phyloP scores from a whole-genome alignment of 2,113 vertebrate species.

The Xenopus tropicalis region DNA sequence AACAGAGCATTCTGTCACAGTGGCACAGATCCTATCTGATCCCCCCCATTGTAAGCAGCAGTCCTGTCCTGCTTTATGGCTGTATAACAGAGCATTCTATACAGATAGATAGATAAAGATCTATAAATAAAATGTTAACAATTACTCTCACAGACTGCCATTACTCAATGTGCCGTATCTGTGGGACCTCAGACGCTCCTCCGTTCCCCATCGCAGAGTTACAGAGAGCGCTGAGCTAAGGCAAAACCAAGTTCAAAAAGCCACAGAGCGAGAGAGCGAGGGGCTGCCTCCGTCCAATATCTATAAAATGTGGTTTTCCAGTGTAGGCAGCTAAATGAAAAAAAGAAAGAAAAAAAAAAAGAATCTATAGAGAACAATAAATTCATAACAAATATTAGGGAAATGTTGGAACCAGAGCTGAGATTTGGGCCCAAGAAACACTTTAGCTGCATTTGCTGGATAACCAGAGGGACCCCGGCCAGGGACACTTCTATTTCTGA shows the following conservation, averaged over 20 bases:
- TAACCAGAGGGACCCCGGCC: slow-evolving; percentile 33
- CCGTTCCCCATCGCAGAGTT: neutral
- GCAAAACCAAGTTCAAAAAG: slow-evolving; percentile 41
- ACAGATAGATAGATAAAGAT: no score
- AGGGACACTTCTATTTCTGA: slow-evolving; percentile 40
- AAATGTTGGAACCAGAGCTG: slow-evolving; percentile 49
- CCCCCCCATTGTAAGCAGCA: no score
- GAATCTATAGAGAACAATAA: slow-evolving; percentile 55
- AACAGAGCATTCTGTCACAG: no score
- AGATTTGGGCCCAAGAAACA: slow-evolving; percentile 41
- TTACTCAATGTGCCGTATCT: slow-evolving; percentile 5
- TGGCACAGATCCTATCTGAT: no score
- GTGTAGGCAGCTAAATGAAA: slow-evolving; percentile 57
- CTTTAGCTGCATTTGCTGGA: slow-evolving; percentile 22
- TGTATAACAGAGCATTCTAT: no score
- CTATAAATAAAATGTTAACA: no score
- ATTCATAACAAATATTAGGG: slow-evolving; percentile 57
- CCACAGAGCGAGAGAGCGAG: slow-evolving; percentile 46
- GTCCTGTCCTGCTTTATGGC: no score
- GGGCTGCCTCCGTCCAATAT: slow-evolving; percentile 50
- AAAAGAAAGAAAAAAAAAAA: no score
- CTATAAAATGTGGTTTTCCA: slow-evolving; percentile 62
- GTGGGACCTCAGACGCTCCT: slow-evolving; percentile 1
- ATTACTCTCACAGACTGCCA: slow-evolving; percentile 1
- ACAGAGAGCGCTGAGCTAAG: slow-evolving; percentile 7